phyloP scores from a whole-genome alignment of 2,113 vertebrate genomes.

The Thomomys bottae region DNA sequence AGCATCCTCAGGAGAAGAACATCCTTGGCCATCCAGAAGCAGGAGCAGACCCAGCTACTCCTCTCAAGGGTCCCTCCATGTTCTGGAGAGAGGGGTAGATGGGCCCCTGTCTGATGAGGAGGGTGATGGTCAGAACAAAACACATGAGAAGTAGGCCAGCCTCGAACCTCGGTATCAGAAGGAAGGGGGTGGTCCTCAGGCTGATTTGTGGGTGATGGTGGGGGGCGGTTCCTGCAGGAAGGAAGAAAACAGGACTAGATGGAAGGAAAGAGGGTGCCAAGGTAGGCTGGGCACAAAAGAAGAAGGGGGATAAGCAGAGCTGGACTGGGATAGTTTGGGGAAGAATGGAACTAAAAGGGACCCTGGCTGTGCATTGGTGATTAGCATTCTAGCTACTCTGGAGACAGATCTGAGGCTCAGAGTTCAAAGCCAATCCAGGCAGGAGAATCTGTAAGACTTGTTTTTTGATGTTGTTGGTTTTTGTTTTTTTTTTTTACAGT shows the following conservation, averaged over 20 bases:
- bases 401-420: no score
- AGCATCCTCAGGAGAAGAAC: rapidly evolving
- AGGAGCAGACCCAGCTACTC: background rate
- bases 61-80: background rate
- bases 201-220: no score
- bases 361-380: no score
- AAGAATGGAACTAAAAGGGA: no score
- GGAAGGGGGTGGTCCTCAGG: no score
- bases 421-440: no score
- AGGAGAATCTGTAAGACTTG: no score
- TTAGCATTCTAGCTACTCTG: no score
- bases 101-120: background rate
- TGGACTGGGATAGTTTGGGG: background rate
- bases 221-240: background rate
- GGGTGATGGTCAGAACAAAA: background rate
- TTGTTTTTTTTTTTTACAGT: no score
- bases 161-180: no score
- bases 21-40: background rate
- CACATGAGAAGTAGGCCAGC: background rate
- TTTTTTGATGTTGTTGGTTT: no score
- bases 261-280: background rate
- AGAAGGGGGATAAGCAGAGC: background rate
- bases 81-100: background rate
- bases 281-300: background rate
- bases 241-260: no score